Evolutionary conservation across 2,888 invertebrate genomes (phyloP).

Genomic region (Nomada goodeniana): DNA sequence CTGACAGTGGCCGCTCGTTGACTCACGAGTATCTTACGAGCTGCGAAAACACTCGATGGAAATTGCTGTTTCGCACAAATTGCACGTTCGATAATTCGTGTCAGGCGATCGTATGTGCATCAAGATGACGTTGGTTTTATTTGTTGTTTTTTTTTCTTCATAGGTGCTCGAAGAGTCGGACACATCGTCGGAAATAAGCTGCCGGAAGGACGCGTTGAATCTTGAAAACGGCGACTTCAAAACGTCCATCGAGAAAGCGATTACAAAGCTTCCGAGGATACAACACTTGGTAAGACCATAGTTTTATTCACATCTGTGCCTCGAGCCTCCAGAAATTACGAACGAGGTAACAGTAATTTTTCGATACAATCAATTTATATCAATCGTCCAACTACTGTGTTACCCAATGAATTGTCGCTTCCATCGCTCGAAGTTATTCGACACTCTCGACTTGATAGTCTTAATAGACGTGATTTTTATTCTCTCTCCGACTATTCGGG

Average conservation of each 20-base stretch:
- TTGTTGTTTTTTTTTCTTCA: conserved; percentile 61
- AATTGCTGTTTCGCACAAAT: neutral
- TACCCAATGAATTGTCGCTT: neutral
- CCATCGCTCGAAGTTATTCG: neutral
- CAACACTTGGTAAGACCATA: conserved; percentile 80
- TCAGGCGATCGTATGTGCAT: neutral
- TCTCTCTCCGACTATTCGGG: neutral
- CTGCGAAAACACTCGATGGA: neutral
- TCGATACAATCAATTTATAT: too few relatives aligned
- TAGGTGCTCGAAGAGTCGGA: conserved; percentile 85
- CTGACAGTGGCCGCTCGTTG: neutral
- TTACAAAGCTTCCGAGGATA: conserved; percentile 83
- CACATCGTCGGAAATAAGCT: conserved; percentile 85
- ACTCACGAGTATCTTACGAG: neutral
- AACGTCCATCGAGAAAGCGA: conserved; percentile 82
- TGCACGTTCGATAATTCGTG: conserved; percentile 2
- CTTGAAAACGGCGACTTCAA: conserved; percentile 83
- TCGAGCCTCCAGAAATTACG: neutral
- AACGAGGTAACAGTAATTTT: neutral
- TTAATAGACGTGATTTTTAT: neutral
- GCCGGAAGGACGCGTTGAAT: conserved; percentile 83
- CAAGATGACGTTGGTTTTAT: conserved; percentile 56
- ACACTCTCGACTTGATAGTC: neutral
- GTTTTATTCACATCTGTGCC: neutral
- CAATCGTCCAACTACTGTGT: too few relatives aligned